Evolutionary conservation across 2,113 vertebrate species (phyloP).

Genomic region (Willisornis vidua): DNA sequence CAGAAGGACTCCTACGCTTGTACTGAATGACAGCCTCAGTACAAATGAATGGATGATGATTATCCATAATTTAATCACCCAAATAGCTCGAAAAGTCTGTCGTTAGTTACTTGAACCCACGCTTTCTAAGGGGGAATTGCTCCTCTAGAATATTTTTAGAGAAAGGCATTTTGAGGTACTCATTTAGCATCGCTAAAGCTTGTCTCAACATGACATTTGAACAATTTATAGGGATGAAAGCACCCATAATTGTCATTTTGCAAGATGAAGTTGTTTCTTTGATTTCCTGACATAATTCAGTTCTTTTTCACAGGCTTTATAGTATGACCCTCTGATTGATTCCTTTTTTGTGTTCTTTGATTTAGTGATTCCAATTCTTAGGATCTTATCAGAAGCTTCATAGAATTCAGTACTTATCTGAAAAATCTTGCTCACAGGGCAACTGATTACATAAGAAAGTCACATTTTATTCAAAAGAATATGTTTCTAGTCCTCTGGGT

Average conservation of each 20-base stretch:
- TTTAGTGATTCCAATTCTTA: constrained; percentile 7
- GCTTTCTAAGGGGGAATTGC: not conserved
- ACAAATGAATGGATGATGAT: not conserved
- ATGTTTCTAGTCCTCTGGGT: not conserved
- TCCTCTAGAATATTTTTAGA: not conserved
- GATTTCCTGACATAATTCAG: not conserved
- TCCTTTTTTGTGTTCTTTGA: constrained; percentile 23
- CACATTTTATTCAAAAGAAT: constrained; percentile 25
- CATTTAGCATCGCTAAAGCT: not conserved
- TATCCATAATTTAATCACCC: not conserved
- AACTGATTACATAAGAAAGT: constrained; percentile 30
- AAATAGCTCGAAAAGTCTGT: not conserved
- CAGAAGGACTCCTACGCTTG: not conserved
- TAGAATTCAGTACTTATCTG: not conserved
- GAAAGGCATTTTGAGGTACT: not conserved
- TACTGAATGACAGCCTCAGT: not conserved
- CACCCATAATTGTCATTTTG: not conserved
- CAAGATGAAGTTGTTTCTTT: not conserved
- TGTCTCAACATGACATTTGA: not conserved
- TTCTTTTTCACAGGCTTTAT: not conserved
- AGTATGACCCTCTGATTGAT: not conserved
- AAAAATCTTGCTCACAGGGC: constrained; percentile 6
- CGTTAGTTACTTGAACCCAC: not conserved
- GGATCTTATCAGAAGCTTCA: not conserved
- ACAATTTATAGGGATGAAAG: not conserved